A percentile compares a stretch with the other conserved stretches of the same genome.
These are phyloP conservation scores for Netelia inedita DNA, from an alignment of 2,888 invertebrate species.

Conservation along the genomic window DNA sequence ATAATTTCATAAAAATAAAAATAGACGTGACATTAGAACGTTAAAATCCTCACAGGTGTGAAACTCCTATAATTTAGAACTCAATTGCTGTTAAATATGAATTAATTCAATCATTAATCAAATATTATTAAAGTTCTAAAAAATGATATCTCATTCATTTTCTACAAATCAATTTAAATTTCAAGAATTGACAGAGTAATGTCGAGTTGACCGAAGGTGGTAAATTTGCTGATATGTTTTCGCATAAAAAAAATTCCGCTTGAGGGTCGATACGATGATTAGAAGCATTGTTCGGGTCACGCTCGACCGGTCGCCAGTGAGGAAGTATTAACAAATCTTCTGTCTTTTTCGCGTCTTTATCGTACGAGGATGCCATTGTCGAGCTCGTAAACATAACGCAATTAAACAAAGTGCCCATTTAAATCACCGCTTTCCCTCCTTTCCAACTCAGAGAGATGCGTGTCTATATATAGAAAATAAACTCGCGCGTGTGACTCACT, in stretches of 20 bases:
- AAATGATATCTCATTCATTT: too few species aligned
- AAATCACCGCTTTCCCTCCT: constrained; percentile 73
- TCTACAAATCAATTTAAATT: too few species aligned
- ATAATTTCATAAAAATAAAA: not conserved
- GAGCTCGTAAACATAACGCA: constrained; percentile 78
- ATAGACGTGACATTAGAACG: too few species aligned
- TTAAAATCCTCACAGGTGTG: too few species aligned
- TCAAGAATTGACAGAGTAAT: too few species aligned
- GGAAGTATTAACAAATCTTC: not conserved
- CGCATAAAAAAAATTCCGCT: not conserved
- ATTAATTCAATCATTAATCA: too few species aligned
- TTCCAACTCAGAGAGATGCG: not conserved
- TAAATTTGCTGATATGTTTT: not conserved
- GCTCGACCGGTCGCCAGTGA: constrained; percentile 1
- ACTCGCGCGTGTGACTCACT: constrained; percentile 49
- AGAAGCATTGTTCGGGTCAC: constrained; percentile 13
- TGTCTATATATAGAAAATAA: constrained; percentile 33
- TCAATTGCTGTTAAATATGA: too few species aligned
- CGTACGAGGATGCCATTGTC: constrained; percentile 63
- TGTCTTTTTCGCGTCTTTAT: constrained; percentile 56
- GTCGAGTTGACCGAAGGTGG: too few species aligned
- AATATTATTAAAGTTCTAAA: too few species aligned
- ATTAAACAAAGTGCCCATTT: constrained; percentile 78
- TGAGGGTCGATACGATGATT: not conserved
- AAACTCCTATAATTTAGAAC: too few species aligned